Base-by-base conservation (phyloP, 2,113 vertebrate species). In the Actenoides hombroni region DNA sequence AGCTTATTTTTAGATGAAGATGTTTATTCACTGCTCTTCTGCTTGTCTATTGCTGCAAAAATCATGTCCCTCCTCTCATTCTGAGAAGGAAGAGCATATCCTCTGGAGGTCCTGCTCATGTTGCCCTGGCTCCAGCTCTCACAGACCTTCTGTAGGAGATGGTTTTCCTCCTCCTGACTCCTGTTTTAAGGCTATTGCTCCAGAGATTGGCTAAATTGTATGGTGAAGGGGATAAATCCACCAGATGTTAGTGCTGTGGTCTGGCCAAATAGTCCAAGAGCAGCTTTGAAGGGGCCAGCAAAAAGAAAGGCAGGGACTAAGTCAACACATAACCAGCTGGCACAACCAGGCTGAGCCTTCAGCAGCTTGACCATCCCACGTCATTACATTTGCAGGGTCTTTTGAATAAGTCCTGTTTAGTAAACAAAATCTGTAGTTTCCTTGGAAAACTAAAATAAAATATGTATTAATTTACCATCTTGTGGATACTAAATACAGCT, bases 341-440 rank as follows among this genome's bases (percentile, higher is more conserved):
- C 37, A 54, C n/a, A 74, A 21, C 44, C 59, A 60, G 83, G 57
- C 85, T 90, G 83, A 90, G 86, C 70, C 56, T 70, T 61, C 67
- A 61, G 88, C 88, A 86, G 61, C 59, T 14, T 77, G 80, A 81
- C 83, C 54, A 33, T 56, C 78, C 78, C 92, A 88, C 23, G 2
- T 24, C 2, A 1, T 44, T 63, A 10, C n/a, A 13, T 70, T 89
- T 83, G 71, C 54, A 33, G 37, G 56, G 67, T 79, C 78, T 57
- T 89, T 20, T 44, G 31, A 77, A 67, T 9, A 80, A 68, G 31
- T 71, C 67, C 57, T 76, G 53, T 83, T 84, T 76, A 74, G 60
- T 71, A 81, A 91, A 93, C 76, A 91, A 77, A 92, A 86, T 65
- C 91, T 92, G 68, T 48, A 20, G 64, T 86, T 94, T 37, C 48